Conservation (phyloP, 2,888 invertebrate genomes). For the Psylliodes chrysocephalus region DNA sequence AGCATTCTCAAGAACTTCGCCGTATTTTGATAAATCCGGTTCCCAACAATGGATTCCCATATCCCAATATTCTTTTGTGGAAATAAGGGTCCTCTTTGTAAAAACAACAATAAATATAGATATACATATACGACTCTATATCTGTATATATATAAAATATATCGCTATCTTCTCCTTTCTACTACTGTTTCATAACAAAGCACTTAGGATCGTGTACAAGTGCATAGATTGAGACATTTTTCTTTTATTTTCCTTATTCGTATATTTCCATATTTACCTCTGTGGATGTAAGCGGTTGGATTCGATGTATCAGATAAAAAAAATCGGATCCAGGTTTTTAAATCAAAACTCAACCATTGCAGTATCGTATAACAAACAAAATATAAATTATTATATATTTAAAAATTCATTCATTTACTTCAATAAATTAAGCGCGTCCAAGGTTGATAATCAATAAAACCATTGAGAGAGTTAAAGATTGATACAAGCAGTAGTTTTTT, state of each 20-base stretch:
- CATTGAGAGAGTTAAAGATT: no score
- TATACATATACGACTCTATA: background rate
- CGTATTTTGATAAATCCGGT: slow-evolving; percentile 16
- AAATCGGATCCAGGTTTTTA: background rate
- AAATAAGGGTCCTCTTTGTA: slow-evolving; percentile 35
- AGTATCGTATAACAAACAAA: no score
- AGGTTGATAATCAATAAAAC: no score
- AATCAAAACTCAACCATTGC: background rate
- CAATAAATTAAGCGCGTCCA: no score
- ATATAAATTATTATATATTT: no score
- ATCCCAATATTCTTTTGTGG: slow-evolving; percentile 30
- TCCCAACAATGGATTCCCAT: slow-evolving; percentile 16
- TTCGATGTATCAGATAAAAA: background rate
- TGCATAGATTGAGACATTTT: slow-evolving; percentile 30
- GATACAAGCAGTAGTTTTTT: no score
- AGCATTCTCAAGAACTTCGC: slow-evolving; percentile 1
- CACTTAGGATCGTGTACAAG: slow-evolving; percentile 26
- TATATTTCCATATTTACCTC: slow-evolving; percentile 33
- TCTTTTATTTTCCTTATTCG: slow-evolving; percentile 29
- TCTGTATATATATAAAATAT: slow-evolving; percentile 3
- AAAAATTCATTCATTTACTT: no score
- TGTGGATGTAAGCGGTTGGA: background rate
- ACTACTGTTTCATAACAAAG: slow-evolving; percentile 31
- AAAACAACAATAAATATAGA: slow-evolving; percentile 37
- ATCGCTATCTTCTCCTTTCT: slow-evolving; percentile 22